These are phyloP conservation scores for Lasioglossum malachurum DNA, from an alignment of 2,888 invertebrate genomes.

Conservation along the genomic window DNA sequence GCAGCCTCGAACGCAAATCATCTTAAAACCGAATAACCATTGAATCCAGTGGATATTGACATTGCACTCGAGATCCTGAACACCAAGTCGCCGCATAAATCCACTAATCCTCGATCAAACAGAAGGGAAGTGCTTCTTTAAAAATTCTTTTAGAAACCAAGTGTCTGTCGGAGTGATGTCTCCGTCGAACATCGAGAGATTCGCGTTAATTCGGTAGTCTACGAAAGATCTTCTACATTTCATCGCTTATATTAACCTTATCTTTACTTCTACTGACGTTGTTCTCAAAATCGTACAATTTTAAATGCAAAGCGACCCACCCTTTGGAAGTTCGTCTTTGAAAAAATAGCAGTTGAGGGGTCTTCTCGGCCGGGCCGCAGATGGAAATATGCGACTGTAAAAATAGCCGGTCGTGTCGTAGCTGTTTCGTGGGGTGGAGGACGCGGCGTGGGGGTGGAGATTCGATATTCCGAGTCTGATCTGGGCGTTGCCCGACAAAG, in stretches of 20 bases:
- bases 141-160: neutral
- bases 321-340: neutral
- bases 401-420: conserved; percentile 46
- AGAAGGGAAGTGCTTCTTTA: neutral
- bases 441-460: conserved; percentile 50
- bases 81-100: neutral
- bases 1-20: neutral
- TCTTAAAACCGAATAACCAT: neutral
- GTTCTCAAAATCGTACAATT: neutral
- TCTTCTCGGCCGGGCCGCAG: conserved; percentile 1
- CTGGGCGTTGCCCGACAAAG: conserved; percentile 79
- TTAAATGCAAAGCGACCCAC: neutral
- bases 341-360: neutral
- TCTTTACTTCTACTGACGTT: neutral
- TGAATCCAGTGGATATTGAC: neutral
- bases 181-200: neutral
- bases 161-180: neutral
- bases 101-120: neutral
- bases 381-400: conserved; percentile 52
- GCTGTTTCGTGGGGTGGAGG: conserved; percentile 20
- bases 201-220: neutral
- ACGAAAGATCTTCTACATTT: neutral
- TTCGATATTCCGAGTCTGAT: conserved; percentile 71
- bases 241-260: neutral
- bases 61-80: neutral